phyloP scores from a whole-genome alignment of 2,797 vertebrate genomes.

The Salmo trutta region DNA sequence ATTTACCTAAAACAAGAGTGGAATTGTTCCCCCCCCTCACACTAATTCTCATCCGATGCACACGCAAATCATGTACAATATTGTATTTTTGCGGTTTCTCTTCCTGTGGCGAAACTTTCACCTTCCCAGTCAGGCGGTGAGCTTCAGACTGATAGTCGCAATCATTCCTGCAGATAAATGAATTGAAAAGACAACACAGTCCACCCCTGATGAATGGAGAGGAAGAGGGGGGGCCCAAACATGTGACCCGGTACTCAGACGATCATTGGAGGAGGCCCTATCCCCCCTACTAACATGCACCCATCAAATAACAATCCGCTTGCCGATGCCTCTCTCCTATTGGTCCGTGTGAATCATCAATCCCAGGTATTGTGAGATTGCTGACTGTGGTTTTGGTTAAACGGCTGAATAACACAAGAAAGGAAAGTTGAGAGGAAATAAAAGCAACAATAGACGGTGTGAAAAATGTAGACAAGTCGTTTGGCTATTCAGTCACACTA shows the following conservation, averaged over 20 bases:
- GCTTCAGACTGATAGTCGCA: slow-evolving; percentile 99
- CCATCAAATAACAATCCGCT: slow-evolving; percentile 90
- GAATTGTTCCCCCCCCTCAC: slow-evolving; percentile 59
- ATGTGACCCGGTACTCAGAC: slow-evolving; percentile 75
- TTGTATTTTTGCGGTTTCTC: slow-evolving; percentile 99
- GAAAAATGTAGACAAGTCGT: background rate
- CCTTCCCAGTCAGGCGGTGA: slow-evolving; percentile 99
- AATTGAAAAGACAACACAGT: slow-evolving; percentile 99
- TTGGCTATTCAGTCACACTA: background rate
- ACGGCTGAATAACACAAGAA: slow-evolving; percentile 74
- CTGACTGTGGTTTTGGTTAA: slow-evolving; percentile 81
- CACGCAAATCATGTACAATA: slow-evolving; percentile 94
- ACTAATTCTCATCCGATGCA: slow-evolving; percentile 75
- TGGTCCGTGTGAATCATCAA: slow-evolving; percentile 93
- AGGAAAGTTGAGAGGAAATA: slow-evolving; percentile 51
- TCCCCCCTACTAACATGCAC: slow-evolving; percentile 80
- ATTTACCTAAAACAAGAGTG: slow-evolving; percentile 75
- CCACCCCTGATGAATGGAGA: slow-evolving; percentile 98
- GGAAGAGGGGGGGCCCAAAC: slow-evolving; percentile 81
- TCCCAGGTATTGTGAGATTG: slow-evolving; percentile 93
- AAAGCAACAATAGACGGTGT: slow-evolving; percentile 36
- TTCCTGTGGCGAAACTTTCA: slow-evolving; percentile 99
- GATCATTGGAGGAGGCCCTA: slow-evolving; percentile 79
- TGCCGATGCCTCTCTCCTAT: slow-evolving; percentile 82
- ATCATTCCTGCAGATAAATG: slow-evolving; percentile 99